Evolutionary conservation across 1,140 invertebrate species (phyloP).

Genomic region (Luehdorfia chinensis): DNA sequence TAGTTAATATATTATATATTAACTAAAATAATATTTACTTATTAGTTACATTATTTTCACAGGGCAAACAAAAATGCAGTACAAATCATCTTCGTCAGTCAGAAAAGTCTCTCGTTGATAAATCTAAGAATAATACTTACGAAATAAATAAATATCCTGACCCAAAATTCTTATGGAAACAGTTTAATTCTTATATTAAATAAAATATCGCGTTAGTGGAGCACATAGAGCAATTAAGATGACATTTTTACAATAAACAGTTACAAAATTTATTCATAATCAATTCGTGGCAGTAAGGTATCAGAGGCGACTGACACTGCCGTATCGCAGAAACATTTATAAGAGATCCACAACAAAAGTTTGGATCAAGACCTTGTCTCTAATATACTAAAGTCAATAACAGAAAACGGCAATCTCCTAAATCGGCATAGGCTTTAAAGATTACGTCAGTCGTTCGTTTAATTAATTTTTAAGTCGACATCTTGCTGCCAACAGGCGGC

Average conservation of each 20-base stretch:
- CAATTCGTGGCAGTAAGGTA: too few species aligned
- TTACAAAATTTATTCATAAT: too few species aligned
- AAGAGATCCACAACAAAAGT: slow-evolving; percentile 29
- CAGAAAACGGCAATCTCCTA: slow-evolving; percentile 47
- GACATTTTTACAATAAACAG: too few species aligned
- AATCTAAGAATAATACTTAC: slow-evolving; percentile 49
- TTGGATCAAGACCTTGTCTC: slow-evolving; percentile 40
- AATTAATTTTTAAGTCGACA: slow-evolving; percentile 77
- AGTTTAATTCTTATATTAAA: slow-evolving; percentile 62
- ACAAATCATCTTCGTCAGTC: slow-evolving; percentile 15
- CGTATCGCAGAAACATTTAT: slow-evolving; percentile 30
- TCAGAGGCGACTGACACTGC: slow-evolving; percentile 41
- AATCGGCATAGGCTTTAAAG: slow-evolving; percentile 61
- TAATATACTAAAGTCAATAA: slow-evolving; percentile 38
- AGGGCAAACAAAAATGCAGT: too few species aligned
- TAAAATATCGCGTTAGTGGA: slow-evolving; percentile 59
- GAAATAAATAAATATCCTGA: slow-evolving; percentile 35
- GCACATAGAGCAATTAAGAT: slow-evolving; percentile 62
- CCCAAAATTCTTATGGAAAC: slow-evolving; percentile 50
- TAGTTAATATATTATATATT: too few species aligned
- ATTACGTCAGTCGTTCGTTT: slow-evolving; percentile 76
- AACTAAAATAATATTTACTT: too few species aligned
- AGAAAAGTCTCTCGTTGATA: slow-evolving; percentile 31
- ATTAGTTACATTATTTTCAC: too few species aligned
- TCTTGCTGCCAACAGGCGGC: slow-evolving; percentile 46